These are phyloP conservation scores for Torymus aiolomorphi DNA, from an alignment of 2,888 invertebrate species.

Conservation along the genomic window DNA sequence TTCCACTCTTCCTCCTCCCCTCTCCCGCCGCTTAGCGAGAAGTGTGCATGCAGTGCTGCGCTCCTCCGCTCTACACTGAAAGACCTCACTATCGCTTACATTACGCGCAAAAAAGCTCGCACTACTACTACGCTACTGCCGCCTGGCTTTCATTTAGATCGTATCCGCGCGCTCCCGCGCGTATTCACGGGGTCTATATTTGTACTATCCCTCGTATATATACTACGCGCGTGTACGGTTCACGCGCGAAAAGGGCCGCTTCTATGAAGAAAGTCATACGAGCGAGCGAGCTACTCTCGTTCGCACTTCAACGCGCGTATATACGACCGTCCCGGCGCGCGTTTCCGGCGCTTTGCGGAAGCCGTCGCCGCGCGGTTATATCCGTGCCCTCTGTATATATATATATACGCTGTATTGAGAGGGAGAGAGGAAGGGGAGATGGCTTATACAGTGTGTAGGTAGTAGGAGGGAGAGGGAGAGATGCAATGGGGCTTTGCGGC, in stretches of 20 bases:
- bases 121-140: neutral
- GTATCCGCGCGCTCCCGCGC: conserved; percentile 24
- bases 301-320: conserved; percentile 9
- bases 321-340: neutral
- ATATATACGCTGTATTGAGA: too few species aligned
- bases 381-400: neutral
- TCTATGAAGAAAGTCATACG: conserved; percentile 34
- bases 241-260: conserved; percentile 4
- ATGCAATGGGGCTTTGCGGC: neutral
- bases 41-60: too few species aligned
- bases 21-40: too few species aligned
- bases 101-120: neutral
- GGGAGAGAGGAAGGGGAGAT: too few species aligned
- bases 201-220: conserved; percentile 19
- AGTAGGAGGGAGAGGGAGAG: neutral
- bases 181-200: conserved; percentile 45
- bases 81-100: neutral
- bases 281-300: too few species aligned
- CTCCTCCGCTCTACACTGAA: too few species aligned
- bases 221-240: too few species aligned
- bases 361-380: neutral
- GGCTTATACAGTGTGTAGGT: too few species aligned
- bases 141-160: conserved; percentile 51
- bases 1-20: too few species aligned
- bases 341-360: conserved; percentile 52